Evolutionary conservation across 2,797 vertebrate genomes (phyloP), one percentile per base, ranked within the genome.

Genomic region (Anguilla megastoma): DNA sequence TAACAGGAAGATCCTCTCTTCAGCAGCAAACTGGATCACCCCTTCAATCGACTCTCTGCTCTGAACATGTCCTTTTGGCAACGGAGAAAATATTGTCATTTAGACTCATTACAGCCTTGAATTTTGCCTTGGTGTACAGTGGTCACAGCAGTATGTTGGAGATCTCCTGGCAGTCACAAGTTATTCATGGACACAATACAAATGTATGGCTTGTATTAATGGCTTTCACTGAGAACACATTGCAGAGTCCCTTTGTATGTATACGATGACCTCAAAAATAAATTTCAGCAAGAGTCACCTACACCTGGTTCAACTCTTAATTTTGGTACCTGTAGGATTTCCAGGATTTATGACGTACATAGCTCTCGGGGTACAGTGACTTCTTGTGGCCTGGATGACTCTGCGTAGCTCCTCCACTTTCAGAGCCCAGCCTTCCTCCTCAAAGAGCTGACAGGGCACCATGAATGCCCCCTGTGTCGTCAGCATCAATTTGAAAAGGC

Each of bases 21-120:
- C 93, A 98, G 97, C 69, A 98, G 94, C 92, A 99, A 99, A 0
- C 97, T 96, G 92, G 33, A 88, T 88, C 48, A 88, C 87, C 52
- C 85, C 87, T 85, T 88, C 87, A 41, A 88, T 85, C 2, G 30
- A n/a, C 30, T 84, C 33, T 63, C 48, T 88, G 82, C 80, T 88
- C 60, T 88, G 87, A 56, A 88, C 48, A 56, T 85, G 33, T 24
- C 82, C 87, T 85, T 56, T 84, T 48, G 18, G 41, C 14, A 63
- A 12, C 7, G n/a, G 24, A 66, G 63, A 24, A n/a, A 24, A 66
- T n/a, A 24, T 18, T 79, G 27, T 33, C 27, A 12, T 83, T 84
- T 30, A 83, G 79, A 63, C 60, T 83, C 58, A 66, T 30, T 16
- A 21, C n/a, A 36, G 21, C 21, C 33, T 52, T 74, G 48, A 16